Base-by-base conservation (phyloP, 1,140 invertebrate species). In the Rhopalosiphum maidis region DNA sequence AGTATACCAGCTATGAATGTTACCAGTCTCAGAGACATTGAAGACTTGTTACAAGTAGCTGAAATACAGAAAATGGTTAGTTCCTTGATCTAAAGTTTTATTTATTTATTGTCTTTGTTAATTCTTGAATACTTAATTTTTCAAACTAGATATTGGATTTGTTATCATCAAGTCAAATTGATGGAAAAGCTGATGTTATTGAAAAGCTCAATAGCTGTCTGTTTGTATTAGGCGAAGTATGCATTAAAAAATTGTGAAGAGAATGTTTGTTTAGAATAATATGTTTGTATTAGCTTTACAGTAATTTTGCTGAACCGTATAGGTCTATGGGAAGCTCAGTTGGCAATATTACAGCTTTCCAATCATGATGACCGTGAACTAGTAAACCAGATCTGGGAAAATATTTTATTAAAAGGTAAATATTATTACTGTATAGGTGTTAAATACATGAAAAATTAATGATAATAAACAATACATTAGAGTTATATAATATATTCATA, bases 321-420 rank as follows among this genome's bases (percentile, higher is more conserved):
- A n/a, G 96, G 97, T 94, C 95, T 98, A 48, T 98, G 97, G 97
- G 97, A 98, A 95, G 98, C 97, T 95, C 97, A 98, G 95, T 95
- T 98, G 82, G 97, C 97, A 1, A 98, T 98, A 94, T 96, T 98
- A 51, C 97, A 98, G 94, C 98, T 97, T 94, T 97, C 97, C 2
- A 94, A 94, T 94, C 97, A 97, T 46, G 97, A 98, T 95, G 97
- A 97, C 94, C 97, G 97, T 95, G 94, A 94, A 85, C 95, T 98
- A 7, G 97, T 98, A 54, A 97, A 98, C 95, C 96, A 96, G 83
- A 97, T 98, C 94, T 98, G 97, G 97, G 96, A 96, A 77, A 97
- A 97, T 94, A 97, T 98, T 60, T 96, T 98, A 86, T 95, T 96
- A 43, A 95, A 96, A 93, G 96, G 96, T 95, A 94, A 43, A 54